Base-by-base conservation (phyloP, 2,113 vertebrate species). In the Eclectus roratus region DNA sequence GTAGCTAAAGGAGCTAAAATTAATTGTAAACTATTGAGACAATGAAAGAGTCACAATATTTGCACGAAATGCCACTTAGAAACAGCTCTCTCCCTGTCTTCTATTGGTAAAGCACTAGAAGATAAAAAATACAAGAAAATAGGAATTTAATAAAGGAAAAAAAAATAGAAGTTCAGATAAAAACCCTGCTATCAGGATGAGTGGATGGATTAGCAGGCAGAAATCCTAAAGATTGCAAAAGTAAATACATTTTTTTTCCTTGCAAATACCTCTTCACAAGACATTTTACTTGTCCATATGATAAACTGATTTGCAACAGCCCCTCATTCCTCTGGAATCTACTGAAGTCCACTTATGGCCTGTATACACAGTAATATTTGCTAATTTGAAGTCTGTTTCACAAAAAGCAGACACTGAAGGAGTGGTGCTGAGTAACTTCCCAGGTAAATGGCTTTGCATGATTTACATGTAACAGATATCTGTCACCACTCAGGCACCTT, bases 181-280 rank as follows among this genome's bases (percentile, higher is more conserved):
- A 68, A 13, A 39, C 3, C 7, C 23, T 4, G 0, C 2, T 31
- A n/a, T 24, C 8, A 73, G 69, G 33, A 88, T 44, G 24, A 83
- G 10, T 37, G 11, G 24, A 33, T 50, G 11, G 6, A 68, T 77
- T 65, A 80, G 9, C 20, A 85, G 29, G 18, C 20, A 85, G 46
- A 43, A 78, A 80, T 61, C 23, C 44, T 44, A 19, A 68, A 69
- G 31, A 71, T 1, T 37, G 11, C 8, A 18, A 60, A 71, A 88
- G 60, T 0, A 68, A 46, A 29, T 8, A 8, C 1, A 2, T 7
- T 35, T 23, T 47, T 28, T 47, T 9, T 2, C 27, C 3, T 79
- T 33, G 76, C 19, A 39, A 55, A 56, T 35, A 56, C 33, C 25
- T 86, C 13, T 39, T 61, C 27, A 31, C 29, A 24, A 41, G 37